Conservation (phyloP, 2,888 invertebrate genomes). For the Crematogaster levior region DNA sequence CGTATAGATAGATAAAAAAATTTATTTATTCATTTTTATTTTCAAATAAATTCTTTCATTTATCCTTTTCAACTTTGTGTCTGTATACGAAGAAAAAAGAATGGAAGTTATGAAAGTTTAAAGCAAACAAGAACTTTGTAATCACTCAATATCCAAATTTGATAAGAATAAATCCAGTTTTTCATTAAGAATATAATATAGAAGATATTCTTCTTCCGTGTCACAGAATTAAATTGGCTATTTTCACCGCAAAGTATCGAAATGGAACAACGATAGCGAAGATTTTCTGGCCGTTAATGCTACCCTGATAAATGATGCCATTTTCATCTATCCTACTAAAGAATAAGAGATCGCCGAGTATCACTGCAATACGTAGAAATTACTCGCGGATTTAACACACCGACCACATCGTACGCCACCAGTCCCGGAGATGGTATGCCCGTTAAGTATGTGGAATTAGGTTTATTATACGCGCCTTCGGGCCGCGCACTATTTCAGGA, state of each 20-base stretch:
- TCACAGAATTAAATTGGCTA: slow-evolving; percentile 28
- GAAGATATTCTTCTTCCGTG: not conserved
- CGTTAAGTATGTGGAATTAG: slow-evolving; percentile 75
- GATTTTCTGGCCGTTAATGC: slow-evolving; percentile 11
- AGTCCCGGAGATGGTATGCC: slow-evolving; percentile 62
- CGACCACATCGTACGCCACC: slow-evolving; percentile 50
- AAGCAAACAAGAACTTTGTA: not conserved
- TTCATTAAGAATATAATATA: not conserved
- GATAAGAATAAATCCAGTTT: not conserved
- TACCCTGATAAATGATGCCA: slow-evolving; percentile 20
- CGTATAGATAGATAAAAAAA: no score
- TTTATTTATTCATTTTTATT: no score
- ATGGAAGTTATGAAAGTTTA: not conserved
- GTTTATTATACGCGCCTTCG: slow-evolving; percentile 72
- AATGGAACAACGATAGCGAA: not conserved
- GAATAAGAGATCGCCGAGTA: slow-evolving; percentile 32
- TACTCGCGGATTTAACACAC: slow-evolving; percentile 58
- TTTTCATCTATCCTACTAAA: slow-evolving; percentile 32
- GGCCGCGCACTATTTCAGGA: slow-evolving; percentile 69
- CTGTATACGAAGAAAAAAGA: not conserved
- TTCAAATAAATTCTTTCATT: not conserved
- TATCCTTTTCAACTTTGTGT: not conserved
- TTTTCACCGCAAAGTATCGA: slow-evolving; percentile 12
- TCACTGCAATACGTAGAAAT: slow-evolving; percentile 45
- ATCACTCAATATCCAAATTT: not conserved